These are phyloP conservation scores for Hormaphis cornu DNA, from an alignment of 1,140 invertebrate genomes.

Conservation along the genomic window DNA sequence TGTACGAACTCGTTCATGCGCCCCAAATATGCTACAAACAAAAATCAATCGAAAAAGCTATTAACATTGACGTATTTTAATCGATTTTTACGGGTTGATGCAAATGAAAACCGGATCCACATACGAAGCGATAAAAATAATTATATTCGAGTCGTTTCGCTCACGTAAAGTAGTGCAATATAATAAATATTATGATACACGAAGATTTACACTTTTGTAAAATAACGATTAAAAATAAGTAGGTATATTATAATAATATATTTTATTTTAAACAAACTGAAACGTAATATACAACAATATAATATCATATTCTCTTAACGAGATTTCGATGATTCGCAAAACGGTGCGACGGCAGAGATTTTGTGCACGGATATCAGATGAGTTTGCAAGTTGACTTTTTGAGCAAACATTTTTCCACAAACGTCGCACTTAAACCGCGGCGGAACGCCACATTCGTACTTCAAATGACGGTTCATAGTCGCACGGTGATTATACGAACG, in stretches of 20 bases:
- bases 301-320: no score
- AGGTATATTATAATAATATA: no score
- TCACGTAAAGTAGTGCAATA: no score
- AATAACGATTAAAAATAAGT: no score
- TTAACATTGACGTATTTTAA: no score
- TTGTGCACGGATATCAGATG: conserved; percentile 31
- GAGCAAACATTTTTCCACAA: conserved; percentile 66
- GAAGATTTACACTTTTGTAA: no score
- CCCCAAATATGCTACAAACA: not conserved
- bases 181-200: no score
- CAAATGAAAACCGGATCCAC: not conserved
- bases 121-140: conserved; percentile 6
- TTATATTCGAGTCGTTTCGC: not conserved
- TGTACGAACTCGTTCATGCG: conserved; percentile 6
- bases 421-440: conserved; percentile 68
- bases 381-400: conserved; percentile 44
- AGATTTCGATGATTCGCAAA: not conserved
- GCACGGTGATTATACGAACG: conserved; percentile 41
- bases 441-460: conserved; percentile 54
- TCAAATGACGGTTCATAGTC: conserved; percentile 40
- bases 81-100: not conserved
- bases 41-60: not conserved
- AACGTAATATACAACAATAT: no score
- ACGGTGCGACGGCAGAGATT: not conserved
- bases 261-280: no score